Evolutionary conservation across 2,888 invertebrate genomes (phyloP).

Genomic region (Dolichopus griseipennis): DNA sequence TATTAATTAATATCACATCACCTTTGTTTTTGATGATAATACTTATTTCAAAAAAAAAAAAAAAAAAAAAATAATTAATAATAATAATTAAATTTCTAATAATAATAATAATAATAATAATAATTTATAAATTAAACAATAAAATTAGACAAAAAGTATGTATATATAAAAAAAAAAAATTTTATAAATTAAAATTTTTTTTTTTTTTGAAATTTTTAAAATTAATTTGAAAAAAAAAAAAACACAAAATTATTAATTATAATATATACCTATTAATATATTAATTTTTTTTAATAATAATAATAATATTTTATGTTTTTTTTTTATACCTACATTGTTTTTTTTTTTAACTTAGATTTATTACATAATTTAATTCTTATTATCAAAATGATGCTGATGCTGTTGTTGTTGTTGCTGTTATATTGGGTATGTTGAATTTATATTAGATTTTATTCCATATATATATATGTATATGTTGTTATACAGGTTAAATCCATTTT

Average conservation of each 20-base stretch:
- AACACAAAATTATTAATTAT: not conserved
- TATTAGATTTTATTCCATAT: too few relatives aligned
- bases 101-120: not conserved
- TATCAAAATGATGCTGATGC: too few relatives aligned
- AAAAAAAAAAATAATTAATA: slow-evolving; percentile 18
- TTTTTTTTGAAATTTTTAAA: not conserved
- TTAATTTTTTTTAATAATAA: too few relatives aligned
- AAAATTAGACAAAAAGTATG: slow-evolving; percentile 3
- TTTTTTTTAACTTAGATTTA: too few relatives aligned
- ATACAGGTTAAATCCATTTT: too few relatives aligned
- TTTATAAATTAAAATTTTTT: not conserved
- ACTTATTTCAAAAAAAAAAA: slow-evolving; percentile 19
- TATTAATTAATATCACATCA: slow-evolving; percentile 40
- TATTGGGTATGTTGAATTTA: too few relatives aligned
- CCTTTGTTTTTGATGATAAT: slow-evolving; percentile 37
- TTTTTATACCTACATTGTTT: too few relatives aligned
- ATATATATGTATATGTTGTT: too few relatives aligned
- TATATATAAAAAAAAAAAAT: not conserved
- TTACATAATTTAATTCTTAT: too few relatives aligned
- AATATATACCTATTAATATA: not conserved
- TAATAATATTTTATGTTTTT: too few relatives aligned
- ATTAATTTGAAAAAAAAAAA: not conserved
- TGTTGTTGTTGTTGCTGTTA: too few relatives aligned
- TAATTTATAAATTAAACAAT: slow-evolving; percentile 2
- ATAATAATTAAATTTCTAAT: not conserved